These are phyloP conservation scores for Drosophila incognita DNA, from an alignment of 2,888 invertebrate genomes.

Conservation along the genomic window DNA sequence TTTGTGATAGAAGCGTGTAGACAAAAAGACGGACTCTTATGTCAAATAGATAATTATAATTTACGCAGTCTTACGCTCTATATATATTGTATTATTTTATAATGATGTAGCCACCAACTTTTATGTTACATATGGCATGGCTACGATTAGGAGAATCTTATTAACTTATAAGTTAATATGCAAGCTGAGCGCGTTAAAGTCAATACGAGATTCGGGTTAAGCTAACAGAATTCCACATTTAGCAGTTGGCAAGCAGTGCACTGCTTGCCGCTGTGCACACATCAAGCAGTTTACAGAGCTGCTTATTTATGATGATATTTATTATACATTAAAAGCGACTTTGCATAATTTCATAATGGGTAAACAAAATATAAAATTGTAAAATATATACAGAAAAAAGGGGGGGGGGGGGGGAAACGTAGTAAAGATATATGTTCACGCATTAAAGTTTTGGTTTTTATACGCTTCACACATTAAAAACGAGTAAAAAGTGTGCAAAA, in stretches of 20 bases:
- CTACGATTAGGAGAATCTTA: not conserved
- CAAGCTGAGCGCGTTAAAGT: not conserved
- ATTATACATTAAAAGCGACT: constrained; percentile 61
- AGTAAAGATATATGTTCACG: not conserved
- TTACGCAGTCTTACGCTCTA: not conserved
- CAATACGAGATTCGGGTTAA: not conserved
- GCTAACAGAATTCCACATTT: constrained; percentile 1
- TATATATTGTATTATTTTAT: not conserved
- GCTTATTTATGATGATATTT: not conserved
- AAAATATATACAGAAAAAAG: not conserved
- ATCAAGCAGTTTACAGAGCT: constrained; percentile 6
- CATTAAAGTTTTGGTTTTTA: not conserved
- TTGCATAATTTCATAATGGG: not conserved
- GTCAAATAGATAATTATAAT: not conserved
- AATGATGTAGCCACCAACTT: not conserved
- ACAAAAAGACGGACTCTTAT: too few relatives aligned
- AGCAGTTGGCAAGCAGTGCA: constrained; percentile 24
- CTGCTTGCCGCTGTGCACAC: constrained; percentile 5
- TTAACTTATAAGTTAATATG: not conserved
- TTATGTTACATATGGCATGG: not conserved
- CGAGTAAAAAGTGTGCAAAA: not conserved
- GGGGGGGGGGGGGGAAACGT: too few relatives aligned
- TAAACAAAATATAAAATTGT: not conserved
- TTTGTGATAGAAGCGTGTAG: not conserved
- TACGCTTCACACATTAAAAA: not conserved